Percentiles rank a stretch among this genome's conserved stretches.
Evolutionary conservation across 2,113 vertebrate species (phyloP).

Genomic region (Mus spicilegus): DNA sequence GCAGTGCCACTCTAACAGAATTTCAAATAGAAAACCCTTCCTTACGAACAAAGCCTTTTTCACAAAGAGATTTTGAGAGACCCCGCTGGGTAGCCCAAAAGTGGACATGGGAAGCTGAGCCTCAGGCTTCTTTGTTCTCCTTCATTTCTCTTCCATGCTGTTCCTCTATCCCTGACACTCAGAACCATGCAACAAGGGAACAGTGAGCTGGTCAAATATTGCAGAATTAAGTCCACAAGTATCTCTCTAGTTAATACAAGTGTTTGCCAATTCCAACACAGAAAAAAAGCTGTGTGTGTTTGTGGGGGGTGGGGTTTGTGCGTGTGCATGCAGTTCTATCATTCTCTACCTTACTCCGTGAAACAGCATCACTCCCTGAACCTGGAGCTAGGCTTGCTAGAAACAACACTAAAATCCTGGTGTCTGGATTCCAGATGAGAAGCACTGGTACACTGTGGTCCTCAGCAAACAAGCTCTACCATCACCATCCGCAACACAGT

Average conservation of each 20-base stretch:
- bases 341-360: background rate
- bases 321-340: background rate
- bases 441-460: background rate
- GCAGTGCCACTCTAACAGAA: background rate
- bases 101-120: background rate
- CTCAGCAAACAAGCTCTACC: background rate
- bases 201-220: background rate
- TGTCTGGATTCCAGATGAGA: background rate
- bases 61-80: background rate
- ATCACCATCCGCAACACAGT: too few species aligned
- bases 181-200: background rate
- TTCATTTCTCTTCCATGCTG: background rate
- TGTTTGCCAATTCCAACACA: background rate
- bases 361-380: background rate
- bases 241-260: background rate
- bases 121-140: background rate
- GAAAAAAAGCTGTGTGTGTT: background rate
- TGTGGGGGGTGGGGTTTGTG: too few species aligned
- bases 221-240: slow-evolving; percentile 21
- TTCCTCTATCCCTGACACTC: background rate
- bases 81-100: background rate
- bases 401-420: slow-evolving; percentile 15
- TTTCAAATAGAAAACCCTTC: background rate
- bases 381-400: background rate
- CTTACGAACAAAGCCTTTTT: slow-evolving; percentile 34